Base-by-base conservation (phyloP, 2,888 invertebrate genomes). In the Apodemia hepburni region DNA sequence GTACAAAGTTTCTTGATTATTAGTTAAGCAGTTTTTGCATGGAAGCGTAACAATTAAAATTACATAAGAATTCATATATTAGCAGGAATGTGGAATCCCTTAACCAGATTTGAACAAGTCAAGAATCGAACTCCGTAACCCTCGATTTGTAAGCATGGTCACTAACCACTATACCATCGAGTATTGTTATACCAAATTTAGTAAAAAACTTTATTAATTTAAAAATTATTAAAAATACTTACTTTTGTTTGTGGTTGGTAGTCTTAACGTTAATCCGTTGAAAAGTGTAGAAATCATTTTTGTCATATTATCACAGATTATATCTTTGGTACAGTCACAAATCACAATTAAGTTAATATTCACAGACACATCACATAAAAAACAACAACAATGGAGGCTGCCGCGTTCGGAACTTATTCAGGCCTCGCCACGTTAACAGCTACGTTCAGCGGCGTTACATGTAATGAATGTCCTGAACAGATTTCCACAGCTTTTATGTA, bases 401-500 rank as follows among this genome's bases (percentile, higher is more conserved):
- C 11, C 11, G 38, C 64, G 68, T 69, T 67, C 68, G 75, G 69
- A 72, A 72, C 70, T 69, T 72, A 79, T 82, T 78, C 75, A 79
- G 84, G 79, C 75, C 74, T 77, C 72, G 72, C 75, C 74, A 77
- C 72, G 73, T 74, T 71, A 74, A 80, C 80, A 80, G 85, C 79
- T 81, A 79, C 79, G 88, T 87, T 86, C 89, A 81, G 83, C 82
- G 77, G 89, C 83, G 79, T 84, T 84, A 83, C 82, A 76, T 85
- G 81, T 84, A 87, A 82, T 89, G 87, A 84, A 82, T 84, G 84
- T 86, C 89, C 89, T 89, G 88, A 85, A 85, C 84, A 81, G 79
- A 83, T 88, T 89, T 85, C 84, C 82, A 83, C 81, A 76, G 84
- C 86, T 89, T 90, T 88, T 90, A 90, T 88, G 87, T 85, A 72